Conservation (phyloP, 2,888 invertebrate species). For the Scaptomyza parva region DNA sequence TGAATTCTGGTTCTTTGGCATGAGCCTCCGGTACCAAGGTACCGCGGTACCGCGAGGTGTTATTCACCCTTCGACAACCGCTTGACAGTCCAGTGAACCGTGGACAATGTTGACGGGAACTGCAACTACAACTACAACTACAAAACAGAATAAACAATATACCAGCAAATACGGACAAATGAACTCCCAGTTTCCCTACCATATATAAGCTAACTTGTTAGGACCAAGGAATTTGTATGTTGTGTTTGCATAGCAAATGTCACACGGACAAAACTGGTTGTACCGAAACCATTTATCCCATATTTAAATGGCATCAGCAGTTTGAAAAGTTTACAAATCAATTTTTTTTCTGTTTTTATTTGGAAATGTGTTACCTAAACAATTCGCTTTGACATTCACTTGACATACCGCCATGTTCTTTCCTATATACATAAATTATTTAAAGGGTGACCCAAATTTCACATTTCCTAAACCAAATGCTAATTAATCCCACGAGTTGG, state of each 20-base stretch:
- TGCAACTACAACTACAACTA: constrained; percentile 36
- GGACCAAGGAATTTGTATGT: constrained; percentile 48
- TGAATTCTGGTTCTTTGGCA: constrained; percentile 30
- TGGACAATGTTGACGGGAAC: constrained; percentile 49
- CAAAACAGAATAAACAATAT: constrained; percentile 56
- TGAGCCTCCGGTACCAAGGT: constrained; percentile 5
- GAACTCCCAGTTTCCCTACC: constrained; percentile 32
- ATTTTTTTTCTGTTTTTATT: constrained; percentile 27
- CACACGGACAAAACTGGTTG: constrained; percentile 48
- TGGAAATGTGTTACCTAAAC: constrained; percentile 27
- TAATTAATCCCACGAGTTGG: constrained; percentile 72
- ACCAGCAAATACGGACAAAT: constrained; percentile 43
- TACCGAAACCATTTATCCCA: constrained; percentile 17
- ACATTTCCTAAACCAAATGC: constrained; percentile 64
- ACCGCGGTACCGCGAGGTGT: constrained; percentile 33
- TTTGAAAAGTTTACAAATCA: constrained; percentile 66
- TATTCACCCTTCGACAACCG: constrained; percentile 50
- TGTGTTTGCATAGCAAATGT: constrained; percentile 59
- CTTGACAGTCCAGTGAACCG: constrained; percentile 66
- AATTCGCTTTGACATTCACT: constrained; percentile 78
- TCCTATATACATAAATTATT: constrained; percentile 11
- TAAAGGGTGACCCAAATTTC: constrained; percentile 41
- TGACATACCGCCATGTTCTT: constrained; percentile 54
- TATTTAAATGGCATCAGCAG: constrained; percentile 49
- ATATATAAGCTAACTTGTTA: constrained; percentile 58